Conservation (phyloP, 2,113 vertebrate genomes). For the Gymnogyps californianus region DNA sequence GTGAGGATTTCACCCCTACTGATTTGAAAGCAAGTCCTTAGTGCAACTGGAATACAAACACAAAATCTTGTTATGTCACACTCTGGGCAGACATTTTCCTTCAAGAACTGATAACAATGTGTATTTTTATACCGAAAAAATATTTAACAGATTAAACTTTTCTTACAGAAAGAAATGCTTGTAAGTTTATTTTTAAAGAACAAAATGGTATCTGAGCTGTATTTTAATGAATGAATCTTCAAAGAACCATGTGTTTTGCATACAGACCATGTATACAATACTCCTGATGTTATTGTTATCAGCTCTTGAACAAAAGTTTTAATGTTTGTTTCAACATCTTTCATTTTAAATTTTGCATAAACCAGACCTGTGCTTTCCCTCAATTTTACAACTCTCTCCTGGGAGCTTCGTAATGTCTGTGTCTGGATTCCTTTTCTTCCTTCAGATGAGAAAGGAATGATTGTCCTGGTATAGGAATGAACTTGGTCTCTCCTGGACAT, state of each 20-base stretch:
- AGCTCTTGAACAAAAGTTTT: conserved; percentile 3
- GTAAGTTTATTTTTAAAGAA: conserved; percentile 42
- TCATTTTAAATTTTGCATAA: conserved; percentile 53
- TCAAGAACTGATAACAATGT: background rate
- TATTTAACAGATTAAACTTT: conserved; percentile 38
- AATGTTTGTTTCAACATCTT: conserved; percentile 42
- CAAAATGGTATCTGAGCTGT: background rate
- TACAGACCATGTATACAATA: background rate
- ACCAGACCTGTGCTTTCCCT: conserved; percentile 30
- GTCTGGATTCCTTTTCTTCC: conserved; percentile 24
- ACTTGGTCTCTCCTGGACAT: conserved; percentile 44
- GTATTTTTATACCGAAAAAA: conserved; percentile 38
- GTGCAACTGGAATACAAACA: conserved; percentile 26
- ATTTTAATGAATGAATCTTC: conserved; percentile 4
- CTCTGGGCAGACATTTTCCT: conserved; percentile 33
- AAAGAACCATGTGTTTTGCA: background rate
- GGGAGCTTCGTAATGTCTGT: conserved; percentile 11
- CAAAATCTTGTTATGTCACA: conserved; percentile 26
- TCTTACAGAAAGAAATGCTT: conserved; percentile 5
- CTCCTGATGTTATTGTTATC: conserved; percentile 7
- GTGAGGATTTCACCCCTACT: conserved; percentile 52
- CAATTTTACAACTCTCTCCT: conserved; percentile 3
- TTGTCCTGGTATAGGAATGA: conserved; percentile 36
- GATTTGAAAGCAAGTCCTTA: conserved; percentile 49
- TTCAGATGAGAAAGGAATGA: conserved; percentile 50